Base-by-base conservation (phyloP, 2,797 vertebrate genomes). In the Sebastes nivosus region DNA sequence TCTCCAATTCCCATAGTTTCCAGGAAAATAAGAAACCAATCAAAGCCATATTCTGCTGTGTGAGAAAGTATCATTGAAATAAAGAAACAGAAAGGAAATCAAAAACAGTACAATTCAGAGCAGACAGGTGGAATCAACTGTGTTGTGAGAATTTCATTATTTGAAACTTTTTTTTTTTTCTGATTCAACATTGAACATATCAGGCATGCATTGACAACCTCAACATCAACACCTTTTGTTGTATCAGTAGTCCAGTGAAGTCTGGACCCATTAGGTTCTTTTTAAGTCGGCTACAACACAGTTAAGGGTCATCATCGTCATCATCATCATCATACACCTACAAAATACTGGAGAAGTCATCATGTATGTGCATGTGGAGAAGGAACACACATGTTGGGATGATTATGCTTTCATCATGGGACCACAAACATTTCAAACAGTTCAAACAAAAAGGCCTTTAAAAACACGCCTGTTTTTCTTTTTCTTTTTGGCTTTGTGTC, bases 1-100 rank as follows among this genome's bases (percentile, higher is more conserved):
- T 82, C 83, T 87, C 93, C 94, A 85, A 90, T 93, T 92, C 95
- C 95, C 94, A 29, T 94, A 93, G 91, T 94, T 93, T 92, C 86
- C 66, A 93, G 95, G 95, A 95, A 95, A 95, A 94, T 94, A 96
- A 96, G 94, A 95, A 97, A 96, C 94, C 90, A 70, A 95, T 95
- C 96, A 96, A 97, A 97, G 96, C 96, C 96, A 94, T 96, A 95
- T 95, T 96, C 96, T 95, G 96, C 93, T 91, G 86, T 79, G 89
- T 90, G 88, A 90, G 77, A 85, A 91, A 75, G 84, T 38, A 66
- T 88, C 76, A 27, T 82, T 77, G 82, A 61, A 89, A 72, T 1
- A 89, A 86, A 78, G 27, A 61, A 91, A 85, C 71, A 8, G 67
- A 84, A 57, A 20, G 14, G 22, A 79, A 83, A 34, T 57, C 29